Evolutionary conservation across 2,113 vertebrate species (phyloP).

Genomic region (Datnioides undecimradiatus): DNA sequence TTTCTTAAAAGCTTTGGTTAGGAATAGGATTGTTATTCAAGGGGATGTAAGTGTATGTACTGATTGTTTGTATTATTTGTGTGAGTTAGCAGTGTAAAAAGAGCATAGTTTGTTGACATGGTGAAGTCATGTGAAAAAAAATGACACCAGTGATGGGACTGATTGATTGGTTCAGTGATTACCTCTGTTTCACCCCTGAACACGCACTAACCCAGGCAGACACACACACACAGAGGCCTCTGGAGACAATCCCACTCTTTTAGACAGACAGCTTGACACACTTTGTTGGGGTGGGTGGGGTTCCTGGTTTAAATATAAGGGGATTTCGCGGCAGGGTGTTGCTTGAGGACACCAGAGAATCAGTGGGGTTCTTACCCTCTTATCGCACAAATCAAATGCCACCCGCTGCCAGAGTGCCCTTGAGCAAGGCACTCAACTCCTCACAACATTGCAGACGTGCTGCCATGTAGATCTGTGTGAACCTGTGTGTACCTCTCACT

Average conservation of each 20-base stretch:
- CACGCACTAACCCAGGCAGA: neutral
- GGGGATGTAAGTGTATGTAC: neutral
- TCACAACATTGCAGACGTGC: slow-evolving; percentile 34
- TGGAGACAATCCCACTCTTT: neutral
- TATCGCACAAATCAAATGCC: slow-evolving; percentile 53
- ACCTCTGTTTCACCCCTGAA: neutral
- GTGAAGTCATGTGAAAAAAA: neutral
- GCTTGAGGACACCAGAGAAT: slow-evolving; percentile 40
- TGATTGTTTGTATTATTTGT: neutral
- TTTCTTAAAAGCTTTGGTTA: neutral
- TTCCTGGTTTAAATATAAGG: slow-evolving; percentile 38
- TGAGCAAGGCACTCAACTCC: slow-evolving; percentile 54
- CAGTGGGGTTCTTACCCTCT: slow-evolving; percentile 47
- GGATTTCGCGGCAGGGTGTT: slow-evolving; percentile 24
- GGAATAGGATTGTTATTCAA: neutral
- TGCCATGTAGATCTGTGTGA: slow-evolving; percentile 38
- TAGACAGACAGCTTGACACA: slow-evolving; percentile 46
- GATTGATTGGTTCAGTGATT: neutral
- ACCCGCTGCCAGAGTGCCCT: slow-evolving; percentile 35
- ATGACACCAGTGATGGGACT: neutral
- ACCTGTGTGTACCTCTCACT: slow-evolving; percentile 26
- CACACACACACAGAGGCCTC: neutral
- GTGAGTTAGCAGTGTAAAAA: neutral
- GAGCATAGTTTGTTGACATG: neutral
- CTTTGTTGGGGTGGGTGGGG: slow-evolving; percentile 16